Evolutionary conservation across 92 coral and sea anemone species (phyloP), one percentile per base, ranked within the genome.

Genomic region (Micromussa lordhowensis): DNA sequence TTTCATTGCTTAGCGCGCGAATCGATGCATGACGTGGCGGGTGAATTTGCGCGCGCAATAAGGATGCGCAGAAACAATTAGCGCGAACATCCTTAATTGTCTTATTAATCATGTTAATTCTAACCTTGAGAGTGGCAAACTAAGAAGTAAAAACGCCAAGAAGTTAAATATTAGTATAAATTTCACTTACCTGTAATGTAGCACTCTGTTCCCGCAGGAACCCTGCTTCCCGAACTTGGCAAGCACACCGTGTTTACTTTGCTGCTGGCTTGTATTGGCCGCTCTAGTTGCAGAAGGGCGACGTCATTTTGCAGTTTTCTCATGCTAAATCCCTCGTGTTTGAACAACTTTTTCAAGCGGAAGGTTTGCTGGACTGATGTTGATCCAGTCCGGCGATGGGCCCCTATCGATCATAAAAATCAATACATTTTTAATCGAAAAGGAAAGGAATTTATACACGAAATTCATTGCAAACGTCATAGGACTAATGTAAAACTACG

Each of bases 211-310:
- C 94, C 92, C 3, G 91, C 40, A 8, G 28, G 92, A 44, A 85
- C 90, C 36, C 81, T 51, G 58, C 90, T 92, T 14, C 92, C 92
- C 19, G 88, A 51, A 1, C 66, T 3, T 28, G 94, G 94, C 1
- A 92, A 87, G 69, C 94, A 92, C 28, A 92, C 94, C 4, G 90
- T 80, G 90, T 82, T 89, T 3, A 89, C 94, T 31, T 81, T 85
- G 12, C 35, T 16, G 53, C 94, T 92, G 38, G 85, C 32, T 13
- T 10, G 53, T 9, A 92, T 69, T 1, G 94, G 54, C 30, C 90
- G 31, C 8, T 73, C 84, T 2, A 92, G 90, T 49, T 89, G 90
- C 53, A 92, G 84, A 76, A 92, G 91, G 0, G 95, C 95, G 51
- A 92, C 77, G 83, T 92, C 92, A 85, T 92, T 92, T 22, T 72